Evolutionary conservation across 92 coral and sea anemone species (phyloP).

Genomic region (Porites divaricata): DNA sequence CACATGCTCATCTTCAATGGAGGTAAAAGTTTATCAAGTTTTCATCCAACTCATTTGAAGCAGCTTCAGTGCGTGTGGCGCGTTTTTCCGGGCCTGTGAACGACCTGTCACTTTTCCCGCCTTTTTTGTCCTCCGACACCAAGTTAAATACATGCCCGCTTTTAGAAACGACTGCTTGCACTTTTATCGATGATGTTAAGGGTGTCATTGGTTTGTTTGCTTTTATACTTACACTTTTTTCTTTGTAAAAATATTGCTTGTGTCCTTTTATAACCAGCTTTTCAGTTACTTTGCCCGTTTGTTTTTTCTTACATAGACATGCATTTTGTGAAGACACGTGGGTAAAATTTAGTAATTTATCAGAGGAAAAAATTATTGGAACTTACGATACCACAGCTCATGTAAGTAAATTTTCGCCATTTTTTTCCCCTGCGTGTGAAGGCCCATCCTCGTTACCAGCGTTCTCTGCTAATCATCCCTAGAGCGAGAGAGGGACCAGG

Average conservation of each 20-base stretch:
- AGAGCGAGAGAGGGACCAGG: too few species aligned
- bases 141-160: not conserved
- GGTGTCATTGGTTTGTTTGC: too few species aligned
- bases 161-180: too few species aligned
- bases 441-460: too few species aligned
- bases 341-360: constrained; percentile 85
- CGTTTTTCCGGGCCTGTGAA: not conserved
- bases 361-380: constrained; percentile 86
- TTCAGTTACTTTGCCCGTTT: too few species aligned
- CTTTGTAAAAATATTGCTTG: not conserved
- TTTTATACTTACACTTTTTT: too few species aligned
- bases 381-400: constrained; percentile 91
- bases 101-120: not conserved
- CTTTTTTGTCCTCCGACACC: not conserved
- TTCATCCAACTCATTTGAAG: not conserved
- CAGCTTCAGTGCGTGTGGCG: not conserved
- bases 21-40: too few species aligned
- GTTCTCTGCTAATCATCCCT: too few species aligned
- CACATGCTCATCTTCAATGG: too few species aligned
- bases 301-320: constrained; percentile 46
- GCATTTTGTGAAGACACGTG: constrained; percentile 83
- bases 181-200: too few species aligned
- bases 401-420: constrained; percentile 50
- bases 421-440: too few species aligned
- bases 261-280: not conserved